Percentiles rank a stretch among this genome's conserved stretches.
These are phyloP conservation scores for Chironomus tentans DNA, from an alignment of 2,888 invertebrate species.

Conservation along the genomic window DNA sequence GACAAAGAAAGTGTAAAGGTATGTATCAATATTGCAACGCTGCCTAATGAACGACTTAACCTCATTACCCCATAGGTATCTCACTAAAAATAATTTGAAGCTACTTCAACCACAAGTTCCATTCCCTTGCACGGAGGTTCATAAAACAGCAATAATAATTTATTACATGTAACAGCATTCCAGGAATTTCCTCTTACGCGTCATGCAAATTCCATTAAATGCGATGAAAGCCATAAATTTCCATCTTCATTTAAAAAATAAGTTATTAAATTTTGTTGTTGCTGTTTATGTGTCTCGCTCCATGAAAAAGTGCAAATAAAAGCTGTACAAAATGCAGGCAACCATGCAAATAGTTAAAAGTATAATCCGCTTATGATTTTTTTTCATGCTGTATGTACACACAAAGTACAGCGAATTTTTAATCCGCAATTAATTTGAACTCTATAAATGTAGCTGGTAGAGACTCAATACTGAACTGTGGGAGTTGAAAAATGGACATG, in stretches of 20 bases:
- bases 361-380: slow-evolving; percentile 13
- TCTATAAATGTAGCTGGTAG: neutral
- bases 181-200: neutral
- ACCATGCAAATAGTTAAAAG: neutral
- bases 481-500: neutral
- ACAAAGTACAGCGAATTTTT: neutral
- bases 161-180: neutral
- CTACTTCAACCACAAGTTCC: no score
- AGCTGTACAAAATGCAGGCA: neutral
- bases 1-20: no score
- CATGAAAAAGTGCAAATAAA: neutral
- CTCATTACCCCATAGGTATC: no score
- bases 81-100: no score
- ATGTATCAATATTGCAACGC: no score
- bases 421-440: slow-evolving; percentile 16
- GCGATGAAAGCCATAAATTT: slow-evolving; percentile 10
- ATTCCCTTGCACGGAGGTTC: neutral
- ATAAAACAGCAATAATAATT: neutral
- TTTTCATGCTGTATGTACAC: neutral
- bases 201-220: slow-evolving; percentile 8
- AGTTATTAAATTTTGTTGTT: neutral
- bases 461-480: neutral
- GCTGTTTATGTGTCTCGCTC: neutral
- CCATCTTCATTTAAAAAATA: slow-evolving; percentile 4
- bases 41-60: no score